Base-by-base conservation (phyloP, 2,888 invertebrate species). In the Phrixothrix hirtus region DNA sequence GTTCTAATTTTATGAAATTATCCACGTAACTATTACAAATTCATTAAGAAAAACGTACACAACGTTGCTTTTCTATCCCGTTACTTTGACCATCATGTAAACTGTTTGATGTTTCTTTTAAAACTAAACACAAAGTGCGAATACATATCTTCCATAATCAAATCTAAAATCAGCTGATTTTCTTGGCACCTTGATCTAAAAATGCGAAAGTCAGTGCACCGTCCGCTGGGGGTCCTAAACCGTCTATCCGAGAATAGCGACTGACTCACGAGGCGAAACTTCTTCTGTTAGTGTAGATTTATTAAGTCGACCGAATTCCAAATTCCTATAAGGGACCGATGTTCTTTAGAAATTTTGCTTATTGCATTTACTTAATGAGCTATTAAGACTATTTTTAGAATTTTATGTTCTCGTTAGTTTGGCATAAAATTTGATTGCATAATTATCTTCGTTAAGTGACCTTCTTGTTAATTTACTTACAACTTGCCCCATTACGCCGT, bases 191-290 rank as follows among this genome's bases (percentile, higher is more conserved):
- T 58, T 55, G 55, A 48, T 60, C 60, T 60, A 60, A 60, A 60
- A 60, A 58, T 56, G 60, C 58, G 38, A 53, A 53, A 60, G 60
- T 60, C 60, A 60, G 60, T 60, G 60, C 55, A 60, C 60, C 35
- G 44, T 49, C 43, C 57, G 58, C 45, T 56, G 60, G 58, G 58
- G 58, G 56, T 60, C 60, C 55, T 49, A 55, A 57, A 57, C 48
- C 57, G 58, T 47, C 58, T 55, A 34, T 46, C 53, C 54, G 36
- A 50, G 50, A 56, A 58, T 58, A 58, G 38, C 55, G 43, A 12
- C 48, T 54, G 48, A 54, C 45, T 50, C 55, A 55, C 45, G 46
- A 52, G 39, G 41, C 46, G 34, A 52, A 45, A 39, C 39, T 44
- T 46, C 37, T 37, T 31, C 37, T 30, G 25, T 38, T 37, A 29